Conservation (phyloP, 2,113 vertebrate species). For the Trichechus manatus region DNA sequence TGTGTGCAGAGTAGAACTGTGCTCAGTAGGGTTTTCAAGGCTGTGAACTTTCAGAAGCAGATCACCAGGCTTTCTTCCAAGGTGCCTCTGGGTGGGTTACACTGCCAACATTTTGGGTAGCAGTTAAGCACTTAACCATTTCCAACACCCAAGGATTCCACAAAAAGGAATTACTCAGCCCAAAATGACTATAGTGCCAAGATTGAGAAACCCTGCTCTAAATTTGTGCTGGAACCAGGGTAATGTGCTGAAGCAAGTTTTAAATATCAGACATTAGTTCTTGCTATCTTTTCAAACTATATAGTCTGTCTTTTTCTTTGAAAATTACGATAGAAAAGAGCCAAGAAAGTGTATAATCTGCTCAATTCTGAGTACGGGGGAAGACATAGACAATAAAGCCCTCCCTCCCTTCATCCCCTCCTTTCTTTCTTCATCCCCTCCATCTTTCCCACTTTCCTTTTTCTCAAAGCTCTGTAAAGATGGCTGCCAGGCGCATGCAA, state of each 20-base stretch:
- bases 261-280: not conserved
- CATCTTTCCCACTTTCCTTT: not conserved
- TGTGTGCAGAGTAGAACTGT: not conserved
- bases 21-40: not conserved
- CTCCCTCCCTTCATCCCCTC: not conserved
- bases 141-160: not conserved
- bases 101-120: not conserved
- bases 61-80: not conserved
- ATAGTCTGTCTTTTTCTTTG: not conserved
- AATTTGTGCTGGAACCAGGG: not conserved
- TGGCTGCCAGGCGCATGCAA: conserved; percentile 37
- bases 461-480: not conserved
- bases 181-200: not conserved
- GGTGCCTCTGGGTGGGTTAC: not conserved
- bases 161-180: not conserved
- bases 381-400: not conserved
- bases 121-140: not conserved
- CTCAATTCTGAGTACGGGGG: not conserved
- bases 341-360: not conserved
- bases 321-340: not conserved
- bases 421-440: not conserved
- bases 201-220: not conserved
- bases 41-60: not conserved
- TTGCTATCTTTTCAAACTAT: conserved; percentile 3
- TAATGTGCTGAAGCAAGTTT: not conserved